phyloP scores from a whole-genome alignment of 2,113 vertebrate species.

The Alethe castanea region DNA sequence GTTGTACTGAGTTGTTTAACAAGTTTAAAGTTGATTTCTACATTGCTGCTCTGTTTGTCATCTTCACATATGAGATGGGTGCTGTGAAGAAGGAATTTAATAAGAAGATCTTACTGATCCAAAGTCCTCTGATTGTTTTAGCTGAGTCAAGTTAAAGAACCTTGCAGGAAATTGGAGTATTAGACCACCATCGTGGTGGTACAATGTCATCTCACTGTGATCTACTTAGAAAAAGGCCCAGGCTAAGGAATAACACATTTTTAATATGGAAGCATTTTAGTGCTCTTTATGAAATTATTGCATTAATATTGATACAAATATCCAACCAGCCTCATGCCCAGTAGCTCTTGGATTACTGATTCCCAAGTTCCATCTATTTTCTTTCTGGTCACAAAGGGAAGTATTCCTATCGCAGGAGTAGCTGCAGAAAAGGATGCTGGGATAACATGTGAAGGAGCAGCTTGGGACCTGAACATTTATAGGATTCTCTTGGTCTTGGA shows the following conservation, averaged over 20 bases:
- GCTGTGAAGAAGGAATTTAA: background rate
- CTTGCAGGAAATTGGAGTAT: background rate
- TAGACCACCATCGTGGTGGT: background rate
- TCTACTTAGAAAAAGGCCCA: background rate
- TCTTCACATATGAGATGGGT: background rate
- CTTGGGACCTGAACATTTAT: background rate
- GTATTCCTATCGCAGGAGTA: background rate
- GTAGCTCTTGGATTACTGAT: background rate
- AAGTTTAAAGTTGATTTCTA: background rate
- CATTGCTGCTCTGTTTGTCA: background rate
- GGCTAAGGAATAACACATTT: accelerated
- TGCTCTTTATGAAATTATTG: background rate
- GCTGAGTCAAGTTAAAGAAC: background rate
- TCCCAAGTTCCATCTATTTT: background rate
- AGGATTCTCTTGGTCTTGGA: background rate
- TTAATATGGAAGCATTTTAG: background rate
- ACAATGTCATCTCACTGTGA: background rate
- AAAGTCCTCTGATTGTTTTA: background rate
- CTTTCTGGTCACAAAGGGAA: background rate
- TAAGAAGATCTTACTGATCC: background rate
- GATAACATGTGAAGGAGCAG: background rate
- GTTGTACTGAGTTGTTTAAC: background rate
- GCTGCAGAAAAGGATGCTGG: background rate
- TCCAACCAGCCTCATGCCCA: background rate
- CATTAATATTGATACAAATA: background rate